These are phyloP conservation scores for Streptopelia turtur DNA, from an alignment of 2,797 vertebrate genomes.

Conservation along the genomic window DNA sequence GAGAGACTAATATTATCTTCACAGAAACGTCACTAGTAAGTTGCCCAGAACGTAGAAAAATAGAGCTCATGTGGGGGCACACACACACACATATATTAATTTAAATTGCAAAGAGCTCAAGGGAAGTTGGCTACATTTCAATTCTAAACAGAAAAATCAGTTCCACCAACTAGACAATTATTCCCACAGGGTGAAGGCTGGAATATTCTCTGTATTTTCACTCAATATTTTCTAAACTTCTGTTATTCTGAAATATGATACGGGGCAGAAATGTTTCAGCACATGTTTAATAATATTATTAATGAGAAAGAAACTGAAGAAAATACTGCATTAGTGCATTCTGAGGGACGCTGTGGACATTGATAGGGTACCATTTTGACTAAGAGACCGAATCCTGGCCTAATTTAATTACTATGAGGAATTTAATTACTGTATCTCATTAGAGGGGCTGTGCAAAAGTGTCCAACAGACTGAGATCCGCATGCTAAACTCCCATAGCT, in stretches of 20 bases:
- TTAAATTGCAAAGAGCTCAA: neutral
- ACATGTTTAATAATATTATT: neutral
- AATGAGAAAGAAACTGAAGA: neutral
- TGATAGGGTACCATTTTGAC: neutral
- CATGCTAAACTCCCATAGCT: neutral
- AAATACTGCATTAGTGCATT: neutral
- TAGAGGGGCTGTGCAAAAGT: neutral
- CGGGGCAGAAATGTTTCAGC: neutral
- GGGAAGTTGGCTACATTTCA: neutral
- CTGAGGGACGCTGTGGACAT: neutral
- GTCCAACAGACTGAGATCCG: neutral
- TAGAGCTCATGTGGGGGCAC: neutral
- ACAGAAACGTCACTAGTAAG: neutral
- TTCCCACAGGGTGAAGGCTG: neutral
- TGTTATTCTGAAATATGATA: neutral
- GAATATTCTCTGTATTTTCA: neutral
- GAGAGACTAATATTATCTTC: neutral
- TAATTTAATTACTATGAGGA: neutral
- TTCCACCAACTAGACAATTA: neutral
- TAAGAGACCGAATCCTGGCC: neutral
- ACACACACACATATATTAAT: neutral
- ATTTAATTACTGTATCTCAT: neutral
- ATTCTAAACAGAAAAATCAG: constrained; percentile 12
- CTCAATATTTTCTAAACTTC: neutral
- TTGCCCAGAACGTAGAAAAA: neutral